Evolutionary conservation across 2,888 invertebrate species (phyloP).

Genomic region (Nipponacmea schrenckii): DNA sequence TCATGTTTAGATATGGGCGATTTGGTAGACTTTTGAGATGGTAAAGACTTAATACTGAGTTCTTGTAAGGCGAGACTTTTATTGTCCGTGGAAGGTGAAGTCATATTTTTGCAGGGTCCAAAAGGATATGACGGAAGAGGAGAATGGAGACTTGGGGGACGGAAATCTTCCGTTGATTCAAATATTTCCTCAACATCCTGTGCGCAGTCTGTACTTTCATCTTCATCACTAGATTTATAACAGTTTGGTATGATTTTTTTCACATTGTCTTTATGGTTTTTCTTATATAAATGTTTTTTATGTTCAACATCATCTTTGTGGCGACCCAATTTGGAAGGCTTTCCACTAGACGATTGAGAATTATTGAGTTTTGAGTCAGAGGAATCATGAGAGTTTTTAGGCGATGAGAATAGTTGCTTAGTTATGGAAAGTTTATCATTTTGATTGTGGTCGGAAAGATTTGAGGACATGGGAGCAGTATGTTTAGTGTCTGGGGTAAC

Average conservation of each 20-base stretch:
- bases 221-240: neutral
- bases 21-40: neutral
- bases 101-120: neutral
- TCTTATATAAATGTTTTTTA: neutral
- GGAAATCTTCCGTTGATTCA: slow-evolving; percentile 1
- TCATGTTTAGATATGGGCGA: neutral
- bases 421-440: slow-evolving; percentile 1
- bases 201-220: slow-evolving; percentile 2
- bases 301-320: neutral
- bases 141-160: neutral
- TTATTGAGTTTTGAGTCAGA: slow-evolving; percentile 9
- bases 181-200: slow-evolving; percentile 3
- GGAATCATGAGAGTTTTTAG: slow-evolving; percentile 9
- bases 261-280: slow-evolving; percentile 6
- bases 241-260: neutral
- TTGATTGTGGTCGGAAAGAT: slow-evolving; percentile 11
- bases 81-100: neutral
- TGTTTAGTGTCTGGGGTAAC: slow-evolving; percentile 25
- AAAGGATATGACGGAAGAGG: neutral
- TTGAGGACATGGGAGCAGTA: slow-evolving; percentile 12
- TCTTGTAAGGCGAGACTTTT: neutral
- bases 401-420: slow-evolving; percentile 12
- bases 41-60: neutral
- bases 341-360: slow-evolving; percentile 15
- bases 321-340: slow-evolving; percentile 16